Base-by-base conservation (phyloP, 2,797 vertebrate genomes). In the Spondyliosoma cantharus region DNA sequence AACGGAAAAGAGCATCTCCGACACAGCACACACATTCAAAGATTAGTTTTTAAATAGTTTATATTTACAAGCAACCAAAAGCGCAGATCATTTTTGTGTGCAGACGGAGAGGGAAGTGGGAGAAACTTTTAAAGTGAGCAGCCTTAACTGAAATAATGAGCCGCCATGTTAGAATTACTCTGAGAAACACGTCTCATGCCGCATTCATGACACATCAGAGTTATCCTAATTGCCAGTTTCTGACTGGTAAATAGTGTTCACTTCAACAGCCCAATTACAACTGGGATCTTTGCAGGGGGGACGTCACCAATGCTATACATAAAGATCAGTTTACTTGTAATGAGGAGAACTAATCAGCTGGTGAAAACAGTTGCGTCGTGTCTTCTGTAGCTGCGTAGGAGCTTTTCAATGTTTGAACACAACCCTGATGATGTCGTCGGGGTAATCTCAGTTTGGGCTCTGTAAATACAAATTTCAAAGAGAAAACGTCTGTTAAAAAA, bases 121-220 rank as follows among this genome's bases (percentile, higher is more conserved):
- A 70, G 24, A 49, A 58, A 72, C 45, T 49, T 66, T 67, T 50
- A 59, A 66, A 73, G 48, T 56, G 25, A 60, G n/a, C 14, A 60
- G 58, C 59, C 52, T 66, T 29, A 53, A 15, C 48, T 16, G 32
- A 69, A 73, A 73, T 78, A 72, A 72, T 81, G 46, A 75, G 24
- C 24, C 6, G 11, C 45, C 58, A 25, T 68, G 57, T 58, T 50
- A 19, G 29, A 65, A 37, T 45, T 32, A 64, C 29, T 76, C 20
- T 24, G 25, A 69, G 64, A 72, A 69, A 72, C 53, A 49, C 49
- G 52, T 54, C 25, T 46, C 25, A 49, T 22, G 29, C 9, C 6
- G 29, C 1, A 2, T 48, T 72, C 12, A 73, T 54, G 63, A 59
- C 52, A 66, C 42, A 16, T 20, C 24, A 67, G 22, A 53, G 32